phyloP scores from a whole-genome alignment of 2,797 vertebrate genomes.

The Cossypha polioptera region DNA sequence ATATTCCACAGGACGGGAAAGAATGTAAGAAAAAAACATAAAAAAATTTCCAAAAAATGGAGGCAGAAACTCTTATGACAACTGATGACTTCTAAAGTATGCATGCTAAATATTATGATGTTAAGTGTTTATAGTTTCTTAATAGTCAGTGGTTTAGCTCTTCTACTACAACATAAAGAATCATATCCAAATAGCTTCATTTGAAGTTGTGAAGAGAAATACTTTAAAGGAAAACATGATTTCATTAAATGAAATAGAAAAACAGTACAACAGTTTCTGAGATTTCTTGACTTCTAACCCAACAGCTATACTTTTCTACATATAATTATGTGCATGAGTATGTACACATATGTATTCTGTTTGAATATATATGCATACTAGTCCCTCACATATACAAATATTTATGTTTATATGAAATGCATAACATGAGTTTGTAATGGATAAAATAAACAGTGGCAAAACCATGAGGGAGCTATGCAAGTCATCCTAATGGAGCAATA shows the following conservation, averaged over 20 bases:
- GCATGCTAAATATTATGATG: neutral
- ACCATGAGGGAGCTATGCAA: neutral
- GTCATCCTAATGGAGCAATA: constrained; percentile 1
- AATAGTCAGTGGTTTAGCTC: neutral
- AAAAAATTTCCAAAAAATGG: neutral
- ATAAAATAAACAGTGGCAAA: constrained; percentile 11
- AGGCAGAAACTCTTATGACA: neutral
- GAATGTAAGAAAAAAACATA: neutral
- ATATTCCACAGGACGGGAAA: neutral
- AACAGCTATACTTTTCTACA: neutral
- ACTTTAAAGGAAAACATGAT: neutral
- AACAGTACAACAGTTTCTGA: neutral
- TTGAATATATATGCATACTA: neutral
- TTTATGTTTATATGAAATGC: neutral
- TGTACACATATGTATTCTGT: neutral
- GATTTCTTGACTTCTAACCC: neutral
- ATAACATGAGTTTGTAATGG: neutral
- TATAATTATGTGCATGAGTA: neutral
- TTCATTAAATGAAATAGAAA: neutral
- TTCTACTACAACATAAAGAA: neutral
- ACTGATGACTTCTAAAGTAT: neutral
- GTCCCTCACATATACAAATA: neutral
- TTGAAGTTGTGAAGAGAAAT: neutral
- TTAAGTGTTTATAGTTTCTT: neutral
- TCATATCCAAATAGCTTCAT: neutral